Evolutionary conservation across 2,888 invertebrate genomes (phyloP).

Genomic region (Gisinianus flammeolus): DNA sequence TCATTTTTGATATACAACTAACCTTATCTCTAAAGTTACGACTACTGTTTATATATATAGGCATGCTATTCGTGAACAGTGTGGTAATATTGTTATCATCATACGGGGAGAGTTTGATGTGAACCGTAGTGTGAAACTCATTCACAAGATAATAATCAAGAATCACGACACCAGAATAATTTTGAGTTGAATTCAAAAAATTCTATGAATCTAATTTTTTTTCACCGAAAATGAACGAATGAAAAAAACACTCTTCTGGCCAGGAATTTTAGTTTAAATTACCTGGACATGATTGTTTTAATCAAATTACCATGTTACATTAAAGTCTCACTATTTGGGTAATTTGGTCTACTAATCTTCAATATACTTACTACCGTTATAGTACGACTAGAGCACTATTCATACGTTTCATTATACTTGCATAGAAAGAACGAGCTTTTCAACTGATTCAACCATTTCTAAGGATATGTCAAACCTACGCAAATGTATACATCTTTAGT

Average conservation of each 20-base stretch:
- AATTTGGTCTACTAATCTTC: slow-evolving; percentile 19
- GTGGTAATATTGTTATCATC: too few relatives aligned
- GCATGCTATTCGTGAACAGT: neutral
- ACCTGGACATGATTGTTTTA: slow-evolving; percentile 5
- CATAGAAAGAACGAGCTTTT: neutral
- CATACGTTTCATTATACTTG: neutral
- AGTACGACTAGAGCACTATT: neutral
- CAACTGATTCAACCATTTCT: neutral
- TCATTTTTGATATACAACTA: neutral
- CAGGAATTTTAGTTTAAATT: neutral
- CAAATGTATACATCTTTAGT: neutral
- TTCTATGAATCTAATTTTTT: neutral
- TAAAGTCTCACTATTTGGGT: neutral
- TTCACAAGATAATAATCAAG: neutral
- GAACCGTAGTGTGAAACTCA: too few relatives aligned
- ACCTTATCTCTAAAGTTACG: neutral
- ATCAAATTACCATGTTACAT: slow-evolving; percentile 9
- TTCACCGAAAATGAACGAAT: neutral
- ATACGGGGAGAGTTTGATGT: neutral
- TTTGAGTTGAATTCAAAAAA: neutral
- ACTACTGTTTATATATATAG: neutral
- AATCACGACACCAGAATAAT: neutral
- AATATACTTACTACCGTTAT: slow-evolving; percentile 19
- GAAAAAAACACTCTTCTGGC: neutral
- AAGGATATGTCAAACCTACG: neutral